Evolutionary conservation across 2,113 vertebrate species (phyloP).

Genomic region (Cyanoderma ruficeps): DNA sequence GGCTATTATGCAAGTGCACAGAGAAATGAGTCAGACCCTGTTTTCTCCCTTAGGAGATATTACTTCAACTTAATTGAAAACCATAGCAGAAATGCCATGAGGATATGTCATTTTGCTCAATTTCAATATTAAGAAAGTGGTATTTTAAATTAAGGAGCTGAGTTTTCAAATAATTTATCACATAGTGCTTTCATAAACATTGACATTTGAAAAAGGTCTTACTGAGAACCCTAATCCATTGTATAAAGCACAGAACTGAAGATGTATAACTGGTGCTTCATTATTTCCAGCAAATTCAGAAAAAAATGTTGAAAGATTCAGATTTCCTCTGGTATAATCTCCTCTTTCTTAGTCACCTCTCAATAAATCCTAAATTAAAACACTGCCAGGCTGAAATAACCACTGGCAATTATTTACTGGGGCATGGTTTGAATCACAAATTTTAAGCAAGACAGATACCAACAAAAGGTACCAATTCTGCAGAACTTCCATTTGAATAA

Average conservation of each 20-base stretch:
- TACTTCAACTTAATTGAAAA: neutral
- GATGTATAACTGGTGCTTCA: neutral
- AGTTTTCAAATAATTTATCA: neutral
- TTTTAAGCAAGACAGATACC: neutral
- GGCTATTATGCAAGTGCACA: neutral
- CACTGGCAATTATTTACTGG: neutral
- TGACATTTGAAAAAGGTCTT: neutral
- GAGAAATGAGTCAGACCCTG: conserved; percentile 41
- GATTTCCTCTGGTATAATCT: neutral
- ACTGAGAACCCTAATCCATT: neutral
- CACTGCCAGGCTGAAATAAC: neutral
- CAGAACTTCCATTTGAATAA: neutral
- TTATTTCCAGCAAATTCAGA: neutral
- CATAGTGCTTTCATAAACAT: neutral
- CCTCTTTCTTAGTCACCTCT: neutral
- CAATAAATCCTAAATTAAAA: neutral
- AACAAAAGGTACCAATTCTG: neutral
- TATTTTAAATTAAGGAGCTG: neutral
- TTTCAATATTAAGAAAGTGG: neutral
- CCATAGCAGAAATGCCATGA: neutral
- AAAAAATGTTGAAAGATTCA: neutral
- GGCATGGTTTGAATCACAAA: neutral
- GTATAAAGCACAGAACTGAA: neutral
- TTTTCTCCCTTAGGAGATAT: neutral
- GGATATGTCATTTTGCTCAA: neutral